A percentile compares a stretch with the other conserved stretches of the same genome.
These are phyloP conservation scores for Ciconia boyciana DNA, from an alignment of 2,113 vertebrate species.

Conservation along the genomic window DNA sequence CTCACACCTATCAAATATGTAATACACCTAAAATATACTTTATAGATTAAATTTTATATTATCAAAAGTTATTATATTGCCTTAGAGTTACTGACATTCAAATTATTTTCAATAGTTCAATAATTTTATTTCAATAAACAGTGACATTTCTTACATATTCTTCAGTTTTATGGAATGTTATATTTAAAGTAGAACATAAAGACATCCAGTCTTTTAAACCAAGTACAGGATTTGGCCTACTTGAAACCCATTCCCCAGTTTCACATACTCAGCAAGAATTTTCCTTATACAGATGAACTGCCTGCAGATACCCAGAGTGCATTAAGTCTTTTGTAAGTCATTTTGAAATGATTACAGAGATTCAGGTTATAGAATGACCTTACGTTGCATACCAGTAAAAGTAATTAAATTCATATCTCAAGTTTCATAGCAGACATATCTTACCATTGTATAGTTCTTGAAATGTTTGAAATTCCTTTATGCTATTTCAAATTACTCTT, in stretches of 20 bases:
- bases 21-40: neutral
- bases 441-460: neutral
- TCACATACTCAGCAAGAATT: neutral
- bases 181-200: neutral
- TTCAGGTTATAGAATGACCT: neutral
- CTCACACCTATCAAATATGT: neutral
- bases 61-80: neutral
- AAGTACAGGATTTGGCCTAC: neutral
- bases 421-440: neutral
- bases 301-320: neutral
- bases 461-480: constrained; percentile 33
- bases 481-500: neutral
- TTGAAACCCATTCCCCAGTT: neutral
- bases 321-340: neutral
- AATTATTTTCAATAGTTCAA: neutral
- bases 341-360: neutral
- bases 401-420: neutral
- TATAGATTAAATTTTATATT: neutral
- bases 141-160: neutral
- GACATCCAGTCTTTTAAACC: neutral
- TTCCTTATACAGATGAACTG: neutral
- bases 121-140: neutral
- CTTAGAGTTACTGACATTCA: neutral
- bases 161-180: neutral
- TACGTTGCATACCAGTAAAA: neutral